Percentiles rank a stretch among this genome's conserved stretches.
Evolutionary conservation across 2,888 invertebrate species (phyloP).

Genomic region (Ormyrus rosae): DNA sequence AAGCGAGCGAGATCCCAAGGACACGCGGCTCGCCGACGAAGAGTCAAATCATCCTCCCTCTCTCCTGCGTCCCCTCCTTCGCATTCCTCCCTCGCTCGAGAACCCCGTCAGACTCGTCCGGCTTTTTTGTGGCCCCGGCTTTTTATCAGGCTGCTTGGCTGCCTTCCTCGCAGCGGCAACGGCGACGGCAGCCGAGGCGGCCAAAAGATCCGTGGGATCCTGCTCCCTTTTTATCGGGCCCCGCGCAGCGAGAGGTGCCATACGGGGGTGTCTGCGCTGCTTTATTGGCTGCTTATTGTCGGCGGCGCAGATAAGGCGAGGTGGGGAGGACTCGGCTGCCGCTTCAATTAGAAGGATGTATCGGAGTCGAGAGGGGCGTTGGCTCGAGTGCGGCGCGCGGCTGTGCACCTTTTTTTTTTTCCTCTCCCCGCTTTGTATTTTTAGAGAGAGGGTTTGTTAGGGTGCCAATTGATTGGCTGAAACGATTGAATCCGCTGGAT

Average conservation of each 20-base stretch:
- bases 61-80: background rate
- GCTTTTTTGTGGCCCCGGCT: conserved; percentile 32
- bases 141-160: conserved; percentile 30
- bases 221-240: conserved; percentile 34
- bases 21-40: conserved; percentile 5
- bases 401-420: too few species aligned
- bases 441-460: too few species aligned
- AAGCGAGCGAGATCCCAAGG: conserved; percentile 32
- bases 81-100: background rate
- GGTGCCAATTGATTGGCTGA: too few species aligned
- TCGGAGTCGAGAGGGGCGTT: too few species aligned
- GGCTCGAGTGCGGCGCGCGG: too few species aligned
- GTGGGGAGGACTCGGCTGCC: background rate
- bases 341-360: too few species aligned
- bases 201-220: conserved; percentile 40
- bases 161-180: too few species aligned
- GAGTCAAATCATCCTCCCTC: conserved; percentile 44
- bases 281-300: conserved; percentile 33
- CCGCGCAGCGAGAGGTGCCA: too few species aligned
- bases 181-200: background rate
- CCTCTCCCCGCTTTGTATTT: too few species aligned
- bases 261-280: conserved; percentile 1
- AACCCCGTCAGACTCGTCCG: background rate
- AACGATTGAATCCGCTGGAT: too few species aligned
- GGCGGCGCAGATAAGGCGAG: conserved; percentile 2